Conservation (phyloP, 1,140 invertebrate genomes). For the Trichonephila clavata region DNA sequence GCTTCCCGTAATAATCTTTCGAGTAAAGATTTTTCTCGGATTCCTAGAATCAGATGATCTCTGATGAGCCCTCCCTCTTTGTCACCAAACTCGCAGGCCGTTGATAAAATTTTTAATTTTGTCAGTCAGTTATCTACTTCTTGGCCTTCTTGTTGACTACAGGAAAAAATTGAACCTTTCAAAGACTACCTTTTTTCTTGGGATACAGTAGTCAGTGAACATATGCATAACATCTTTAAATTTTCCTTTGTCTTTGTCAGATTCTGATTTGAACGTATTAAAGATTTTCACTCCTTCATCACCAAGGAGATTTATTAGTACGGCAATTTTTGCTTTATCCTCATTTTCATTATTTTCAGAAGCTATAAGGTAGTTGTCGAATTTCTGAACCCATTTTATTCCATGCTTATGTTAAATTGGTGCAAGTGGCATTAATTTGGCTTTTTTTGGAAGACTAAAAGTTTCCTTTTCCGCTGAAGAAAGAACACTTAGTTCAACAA, state of each 20-base stretch:
- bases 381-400: conserved; percentile 19
- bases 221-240: too few species aligned
- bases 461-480: too few species aligned
- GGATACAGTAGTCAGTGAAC: too few species aligned
- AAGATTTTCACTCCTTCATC: too few species aligned
- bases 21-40: neutral
- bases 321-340: neutral
- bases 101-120: neutral
- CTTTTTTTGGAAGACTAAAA: too few species aligned
- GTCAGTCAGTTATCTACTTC: neutral
- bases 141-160: conserved; percentile 38
- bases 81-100: conserved; percentile 10
- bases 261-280: too few species aligned
- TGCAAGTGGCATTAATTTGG: neutral
- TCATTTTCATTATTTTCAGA: conserved; percentile 38
- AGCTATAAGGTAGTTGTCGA: conserved; percentile 12
- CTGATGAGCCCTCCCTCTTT: conserved; percentile 45
- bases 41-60: conserved; percentile 31
- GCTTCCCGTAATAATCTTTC: conserved; percentile 25
- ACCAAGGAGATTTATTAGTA: too few species aligned
- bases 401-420: conserved; percentile 9
- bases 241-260: too few species aligned
- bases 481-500: too few species aligned
- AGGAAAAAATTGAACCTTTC: too few species aligned
- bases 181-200: too few species aligned